Evolutionary conservation across 2,888 invertebrate species (phyloP).

Genomic region (Galeopsomyia nigrocyanea): DNA sequence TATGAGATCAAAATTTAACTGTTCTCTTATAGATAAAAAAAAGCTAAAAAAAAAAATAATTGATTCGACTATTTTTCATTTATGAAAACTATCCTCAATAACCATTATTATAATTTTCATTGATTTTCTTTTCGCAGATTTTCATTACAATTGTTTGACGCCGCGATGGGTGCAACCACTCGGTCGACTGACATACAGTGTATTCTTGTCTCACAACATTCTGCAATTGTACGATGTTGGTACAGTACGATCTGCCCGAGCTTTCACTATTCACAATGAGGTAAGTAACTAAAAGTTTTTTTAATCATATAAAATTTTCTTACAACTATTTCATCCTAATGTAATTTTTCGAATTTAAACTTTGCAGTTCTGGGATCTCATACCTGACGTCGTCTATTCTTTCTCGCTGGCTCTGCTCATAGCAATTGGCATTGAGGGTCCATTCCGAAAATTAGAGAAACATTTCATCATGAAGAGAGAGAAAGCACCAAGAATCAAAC

Average conservation of each 20-base stretch:
- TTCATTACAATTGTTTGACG: constrained; percentile 56
- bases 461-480: constrained; percentile 50
- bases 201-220: constrained; percentile 56
- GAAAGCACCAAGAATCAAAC: too few relatives aligned
- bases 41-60: too few relatives aligned
- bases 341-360: background rate
- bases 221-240: constrained; percentile 56
- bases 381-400: constrained; percentile 50
- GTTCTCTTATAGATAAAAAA: too few relatives aligned
- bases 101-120: background rate
- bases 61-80: too few relatives aligned
- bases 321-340: background rate
- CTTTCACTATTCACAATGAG: constrained; percentile 51
- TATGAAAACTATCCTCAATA: constrained; percentile 5
- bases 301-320: background rate
- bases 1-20: too few relatives aligned
- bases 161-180: constrained; percentile 58
- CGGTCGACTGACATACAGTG: constrained; percentile 57
- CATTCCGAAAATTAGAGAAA: constrained; percentile 58
- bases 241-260: constrained; percentile 52
- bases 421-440: constrained; percentile 56
- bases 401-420: constrained; percentile 53
- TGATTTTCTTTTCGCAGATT: constrained; percentile 49
- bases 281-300: constrained; percentile 49
- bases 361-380: constrained; percentile 54